Evolutionary conservation across 2,113 vertebrate genomes (phyloP).

Genomic region (Indicator indicator): DNA sequence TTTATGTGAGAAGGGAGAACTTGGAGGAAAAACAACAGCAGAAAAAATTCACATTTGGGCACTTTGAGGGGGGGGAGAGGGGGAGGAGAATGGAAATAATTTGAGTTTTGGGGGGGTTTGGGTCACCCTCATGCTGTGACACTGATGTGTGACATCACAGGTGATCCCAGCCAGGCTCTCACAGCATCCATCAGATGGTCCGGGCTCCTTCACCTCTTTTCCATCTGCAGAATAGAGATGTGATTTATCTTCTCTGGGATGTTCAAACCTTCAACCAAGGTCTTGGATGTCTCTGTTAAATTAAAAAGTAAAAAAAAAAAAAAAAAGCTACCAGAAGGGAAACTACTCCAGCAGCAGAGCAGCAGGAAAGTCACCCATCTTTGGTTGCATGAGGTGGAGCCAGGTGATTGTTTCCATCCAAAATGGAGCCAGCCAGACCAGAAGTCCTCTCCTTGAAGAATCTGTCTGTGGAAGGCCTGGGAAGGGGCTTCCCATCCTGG

Average conservation of each 20-base stretch:
- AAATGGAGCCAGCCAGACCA: accelerated
- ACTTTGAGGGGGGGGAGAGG: accelerated
- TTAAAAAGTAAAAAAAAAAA: not conserved
- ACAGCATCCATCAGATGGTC: accelerated
- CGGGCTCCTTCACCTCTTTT: not conserved
- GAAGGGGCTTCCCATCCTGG: not conserved
- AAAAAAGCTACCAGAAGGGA: not conserved
- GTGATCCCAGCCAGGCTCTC: not conserved
- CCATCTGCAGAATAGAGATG: not conserved
- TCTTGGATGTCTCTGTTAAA: not conserved
- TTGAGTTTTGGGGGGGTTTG: too few species aligned
- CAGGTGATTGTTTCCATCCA: accelerated
- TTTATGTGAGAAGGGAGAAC: not conserved
- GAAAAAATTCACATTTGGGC: too few species aligned
- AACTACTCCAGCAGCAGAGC: not conserved
- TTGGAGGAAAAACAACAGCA: not conserved
- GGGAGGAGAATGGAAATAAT: too few species aligned
- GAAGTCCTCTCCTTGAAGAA: not conserved
- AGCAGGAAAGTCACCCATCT: accelerated
- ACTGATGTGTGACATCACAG: accelerated
- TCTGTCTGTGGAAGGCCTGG: not conserved
- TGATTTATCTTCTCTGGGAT: not conserved
- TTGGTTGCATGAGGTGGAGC: not conserved
- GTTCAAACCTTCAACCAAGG: not conserved
- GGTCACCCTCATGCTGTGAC: accelerated